Evolutionary conservation across 2,113 vertebrate species (phyloP), one percentile per base, ranked within the genome.

Genomic region (Coptodon rendalli): DNA sequence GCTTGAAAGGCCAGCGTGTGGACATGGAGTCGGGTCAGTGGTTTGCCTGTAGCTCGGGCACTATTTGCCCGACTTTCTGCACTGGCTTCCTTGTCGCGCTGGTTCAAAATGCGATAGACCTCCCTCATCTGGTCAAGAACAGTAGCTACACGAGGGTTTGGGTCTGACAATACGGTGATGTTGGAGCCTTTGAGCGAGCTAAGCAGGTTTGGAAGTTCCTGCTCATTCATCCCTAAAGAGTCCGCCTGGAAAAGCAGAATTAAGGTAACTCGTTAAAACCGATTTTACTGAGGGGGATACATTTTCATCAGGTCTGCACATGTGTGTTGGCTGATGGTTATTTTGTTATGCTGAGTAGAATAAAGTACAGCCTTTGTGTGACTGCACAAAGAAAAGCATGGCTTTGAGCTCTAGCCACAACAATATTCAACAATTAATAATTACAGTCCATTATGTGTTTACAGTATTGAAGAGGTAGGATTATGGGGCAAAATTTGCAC

Each of bases 211-310:
- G 97, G 97, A 29, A 97, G 96, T 88, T 97, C 97, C 92, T 97
- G 97, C 86, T 97, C 97, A 79, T 97, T 97, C 97, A 97, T 97
- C 45, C 97, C 97, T 68, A 97, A 90, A 31, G 97, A 97, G 91
- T 97, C 96, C 2, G 96, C 95, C 85, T 96, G 87, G 3, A 86
- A 88, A 50, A 95, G 19, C 52, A 87, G 34, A 82, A 80, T 7
- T 19, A 85, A 6, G 22, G 86, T 9, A 6, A 73, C 13, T 19
- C 9, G 19, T 24, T 45, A 12, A 73, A 71, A 5, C 22, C n/a
- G 1, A 13, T 31, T 61, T 9, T 9, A 66, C 27, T 59, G 7
- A 16, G 43, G 48, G 16, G 48, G 6, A 4, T 50, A 73, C 9
- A 29, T 73, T 45, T 45, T 73, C 2, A 48, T 48, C 40, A 73